Base-by-base conservation (phyloP, 2,888 invertebrate species). In the Nephrocerus scutellatus region DNA sequence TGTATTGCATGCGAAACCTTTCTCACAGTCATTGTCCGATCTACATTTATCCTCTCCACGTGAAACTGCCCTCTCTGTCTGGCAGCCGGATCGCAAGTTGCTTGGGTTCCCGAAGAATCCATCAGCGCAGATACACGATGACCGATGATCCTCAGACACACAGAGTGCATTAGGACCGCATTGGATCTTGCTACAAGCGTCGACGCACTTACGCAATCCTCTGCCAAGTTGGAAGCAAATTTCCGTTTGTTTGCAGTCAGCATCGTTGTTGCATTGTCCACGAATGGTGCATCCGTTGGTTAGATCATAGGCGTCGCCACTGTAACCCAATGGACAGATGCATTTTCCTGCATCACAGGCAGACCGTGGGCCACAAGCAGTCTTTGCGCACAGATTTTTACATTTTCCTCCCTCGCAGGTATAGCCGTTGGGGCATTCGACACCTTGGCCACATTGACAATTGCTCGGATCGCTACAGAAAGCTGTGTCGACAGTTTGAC, bases 91-190 rank as follows among this genome's bases (percentile, higher is more conserved):
- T 45, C 76, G 74, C 14, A 87, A 71, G 63, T 91, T 86, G 49
- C 79, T 81, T 1, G 91, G 89, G 66, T 86, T 84, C 19, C 91
- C 92, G 35, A 74, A 70, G 60, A 80, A 88, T 1, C 86, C 87
- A 45, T 87, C 83, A 16, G 82, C 74, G 59, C 92, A 92, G 43
- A 90, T 80, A 59, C 91, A 92, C 21, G 84, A 80, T 2, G 90
- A 86, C 46, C 84, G 76, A 63, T 91, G 91, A 57, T 83, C 82
- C 55, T 86, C 80, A 12, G 84, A 80, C 6, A 89, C 77, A 60
- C 91, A 91, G 2, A 89, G 66, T 4, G 91, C 89, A 63, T 91
- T 91, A 0, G 90, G 89, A 9, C 91, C 91, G 60, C 91, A 91
- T 55, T 89, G 88, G 21, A 86, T 73, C 69, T 87, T 87, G 47